phyloP scores from a whole-genome alignment of 1,140 invertebrate species.

The Apis mellifera region Amel_HAv3.1 CM009939.2:5489501-5490000 shows the following conservation, averaged over 20 bases:
- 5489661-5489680: too few relatives aligned
- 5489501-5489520: slow-evolving; percentile 21
- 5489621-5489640: not conserved
- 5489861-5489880: not conserved
- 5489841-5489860: not conserved
- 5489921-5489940: not conserved
- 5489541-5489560: slow-evolving; percentile 51
- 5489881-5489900: too few relatives aligned
- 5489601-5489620: not conserved
- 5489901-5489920: not conserved
- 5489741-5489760: too few relatives aligned
- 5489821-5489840: too few relatives aligned
- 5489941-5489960: not conserved
- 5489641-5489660: too few relatives aligned
- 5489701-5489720: too few relatives aligned
- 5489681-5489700: too few relatives aligned
- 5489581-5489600: not conserved
- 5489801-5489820: too few relatives aligned
- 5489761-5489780: too few relatives aligned
- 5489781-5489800: too few relatives aligned
- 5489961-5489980: not conserved
- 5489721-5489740: too few relatives aligned
- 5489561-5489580: slow-evolving; percentile 6
- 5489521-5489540: slow-evolving; percentile 50
- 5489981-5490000: not conserved